Evolutionary conservation across 2,113 vertebrate genomes (phyloP), one percentile per base, ranked within the genome.

Genomic region (Oxyura jamaicensis): DNA sequence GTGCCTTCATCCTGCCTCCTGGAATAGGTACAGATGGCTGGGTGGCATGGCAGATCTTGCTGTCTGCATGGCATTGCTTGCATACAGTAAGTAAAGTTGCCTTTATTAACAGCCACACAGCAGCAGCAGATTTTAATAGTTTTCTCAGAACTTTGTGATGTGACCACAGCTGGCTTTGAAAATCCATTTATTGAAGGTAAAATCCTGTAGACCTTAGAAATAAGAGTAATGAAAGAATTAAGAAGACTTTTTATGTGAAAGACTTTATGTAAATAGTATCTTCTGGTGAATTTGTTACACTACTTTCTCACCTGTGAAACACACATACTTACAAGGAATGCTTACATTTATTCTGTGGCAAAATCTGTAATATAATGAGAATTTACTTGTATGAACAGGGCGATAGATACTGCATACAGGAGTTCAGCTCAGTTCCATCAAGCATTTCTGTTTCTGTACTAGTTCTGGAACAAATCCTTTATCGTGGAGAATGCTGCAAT

Each of bases 361-460:
- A 28, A 65, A 18, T 19, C 29, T 86, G 81, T 55, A 39, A 23
- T 59, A 3, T 55, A 46, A 69, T 0, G 13, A 10, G 14, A 31
- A 56, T 12, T 56, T 58, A 4, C 20, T 69, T 35, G 13, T 33
- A 10, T 29, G 53, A 7, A 28, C 2, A 0, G 13, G 2, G 3
- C 29, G 42, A 36, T 66, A 67, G 60, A 18, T 3, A 1, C 0
- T 36, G 18, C 8, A 2, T 52, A 22, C 6, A 55, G n/a, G 36
- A 71, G 19, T 83, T 82, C 29, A 63, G 14, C 17, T 65, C 22
- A 0, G 4, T 75, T 69, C n/a, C 8, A 11, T 74, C 62, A 77
- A 31, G 14, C 8, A 11, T n/a, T 55, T 48, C 23, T n/a, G 13
- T 85, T 76, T 52, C 39, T 55, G 5, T 33, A 48, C 1, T 67